Evolutionary conservation across 2,113 vertebrate genomes (phyloP).

Genomic region (Amphiprion ocellaris): DNA sequence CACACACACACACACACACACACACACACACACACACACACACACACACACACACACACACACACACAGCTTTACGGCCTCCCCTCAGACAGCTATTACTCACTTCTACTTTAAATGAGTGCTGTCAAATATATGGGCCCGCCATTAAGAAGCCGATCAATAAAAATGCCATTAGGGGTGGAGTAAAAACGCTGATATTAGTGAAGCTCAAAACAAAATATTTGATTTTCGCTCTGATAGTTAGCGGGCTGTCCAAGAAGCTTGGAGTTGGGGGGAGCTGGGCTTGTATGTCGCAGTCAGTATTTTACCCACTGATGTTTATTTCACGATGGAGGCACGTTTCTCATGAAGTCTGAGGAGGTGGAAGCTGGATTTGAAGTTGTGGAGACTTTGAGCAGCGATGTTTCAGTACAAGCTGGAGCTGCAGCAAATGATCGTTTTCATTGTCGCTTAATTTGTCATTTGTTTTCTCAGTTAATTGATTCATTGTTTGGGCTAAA

Average conservation of each 20-base stretch:
- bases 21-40: neutral
- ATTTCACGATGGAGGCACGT: constrained; percentile 61
- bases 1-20: too few species aligned
- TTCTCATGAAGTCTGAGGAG: constrained; percentile 85
- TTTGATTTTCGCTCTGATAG: constrained; percentile 96
- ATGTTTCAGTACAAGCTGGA: constrained; percentile 11
- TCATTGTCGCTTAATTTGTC: too few species aligned
- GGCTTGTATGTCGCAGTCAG: constrained; percentile 79
- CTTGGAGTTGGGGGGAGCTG: constrained; percentile 73
- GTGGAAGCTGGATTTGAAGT: constrained; percentile 87
- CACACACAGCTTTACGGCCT: constrained; percentile 91
- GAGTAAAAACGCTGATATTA: constrained; percentile 98
- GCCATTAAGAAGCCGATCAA: constrained; percentile 97
- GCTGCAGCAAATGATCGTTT: too few species aligned
- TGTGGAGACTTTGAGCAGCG: constrained; percentile 73
- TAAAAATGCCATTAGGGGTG: constrained; percentile 98
- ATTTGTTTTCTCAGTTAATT: too few species aligned
- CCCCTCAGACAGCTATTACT: constrained; percentile 95
- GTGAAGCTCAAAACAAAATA: constrained; percentile 97
- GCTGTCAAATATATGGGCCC: constrained; percentile 96
- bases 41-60: neutral
- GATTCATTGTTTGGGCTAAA: too few species aligned
- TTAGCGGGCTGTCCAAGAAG: constrained; percentile 86
- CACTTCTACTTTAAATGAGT: constrained; percentile 97
- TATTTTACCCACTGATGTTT: constrained; percentile 84